phyloP scores from a whole-genome alignment of 2,888 invertebrate species.

The Drosophila aldrichi region DNA sequence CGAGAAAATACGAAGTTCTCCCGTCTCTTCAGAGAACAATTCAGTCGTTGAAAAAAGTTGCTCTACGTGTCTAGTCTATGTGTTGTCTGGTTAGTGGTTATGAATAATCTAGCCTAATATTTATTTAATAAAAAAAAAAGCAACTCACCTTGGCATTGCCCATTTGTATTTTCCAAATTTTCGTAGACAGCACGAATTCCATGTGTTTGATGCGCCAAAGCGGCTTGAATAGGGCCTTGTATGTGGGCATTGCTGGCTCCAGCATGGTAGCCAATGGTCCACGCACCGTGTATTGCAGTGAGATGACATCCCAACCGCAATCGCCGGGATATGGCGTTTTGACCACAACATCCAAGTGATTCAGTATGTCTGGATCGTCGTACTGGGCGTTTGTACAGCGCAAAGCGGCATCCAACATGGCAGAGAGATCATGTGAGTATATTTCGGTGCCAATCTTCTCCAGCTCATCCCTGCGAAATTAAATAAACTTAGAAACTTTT shows the following conservation, averaged over 20 bases:
- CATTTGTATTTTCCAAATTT: constrained; percentile 85
- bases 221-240: constrained; percentile 84
- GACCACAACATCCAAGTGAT: constrained; percentile 93
- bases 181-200: constrained; percentile 84
- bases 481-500: background rate
- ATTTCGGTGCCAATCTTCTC: constrained; percentile 94
- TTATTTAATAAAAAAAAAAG: constrained; percentile 1
- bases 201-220: constrained; percentile 85
- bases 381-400: constrained; percentile 97
- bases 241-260: constrained; percentile 84
- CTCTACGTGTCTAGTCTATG: no score
- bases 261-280: constrained; percentile 85
- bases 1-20: no score
- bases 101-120: background rate
- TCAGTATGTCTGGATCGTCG: constrained; percentile 95
- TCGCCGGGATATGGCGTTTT: constrained; percentile 85
- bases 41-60: no score
- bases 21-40: no score
- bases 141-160: constrained; percentile 84
- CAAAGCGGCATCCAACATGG: constrained; percentile 93
- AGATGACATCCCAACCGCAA: constrained; percentile 85
- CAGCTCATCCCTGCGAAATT: constrained; percentile 90
- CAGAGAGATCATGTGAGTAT: constrained; percentile 94
- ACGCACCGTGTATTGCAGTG: constrained; percentile 84
- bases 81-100: no score